These are phyloP conservation scores for Candoia aspera DNA, from an alignment of 2,113 vertebrate species.

Conservation along the genomic window DNA sequence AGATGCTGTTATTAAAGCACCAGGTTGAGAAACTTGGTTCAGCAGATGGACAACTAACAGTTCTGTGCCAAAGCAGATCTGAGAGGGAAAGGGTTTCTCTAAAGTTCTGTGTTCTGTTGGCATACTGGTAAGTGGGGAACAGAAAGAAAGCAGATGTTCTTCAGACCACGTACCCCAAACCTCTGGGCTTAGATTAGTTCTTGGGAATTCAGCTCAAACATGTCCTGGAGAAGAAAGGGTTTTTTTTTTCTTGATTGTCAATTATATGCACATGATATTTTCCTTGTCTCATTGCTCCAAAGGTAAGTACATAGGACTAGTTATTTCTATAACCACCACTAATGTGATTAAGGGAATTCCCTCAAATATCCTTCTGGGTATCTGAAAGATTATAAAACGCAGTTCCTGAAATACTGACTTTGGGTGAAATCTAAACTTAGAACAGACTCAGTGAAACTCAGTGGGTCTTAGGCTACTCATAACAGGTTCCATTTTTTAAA, in stretches of 20 bases:
- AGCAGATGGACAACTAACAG: background rate
- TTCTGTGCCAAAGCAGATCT: background rate
- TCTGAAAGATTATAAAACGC: background rate
- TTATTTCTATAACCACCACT: background rate
- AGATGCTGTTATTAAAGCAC: background rate
- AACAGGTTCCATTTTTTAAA: constrained; percentile 20
- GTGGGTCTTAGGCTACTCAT: background rate
- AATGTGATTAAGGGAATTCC: background rate
- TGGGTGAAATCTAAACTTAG: background rate
- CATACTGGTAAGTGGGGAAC: background rate
- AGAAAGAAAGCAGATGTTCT: background rate
- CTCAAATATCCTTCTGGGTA: background rate
- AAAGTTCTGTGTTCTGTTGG: background rate
- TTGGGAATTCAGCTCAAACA: too few relatives aligned
- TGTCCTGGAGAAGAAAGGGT: background rate
- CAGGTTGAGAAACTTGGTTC: background rate
- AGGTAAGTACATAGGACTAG: background rate
- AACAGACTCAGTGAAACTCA: background rate
- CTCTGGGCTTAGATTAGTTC: background rate
- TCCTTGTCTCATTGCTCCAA: background rate
- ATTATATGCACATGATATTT: background rate
- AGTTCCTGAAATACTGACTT: constrained; percentile 34
- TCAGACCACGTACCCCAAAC: background rate
- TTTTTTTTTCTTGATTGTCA: background rate
- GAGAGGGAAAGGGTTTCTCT: background rate